phyloP scores from a whole-genome alignment of 2,888 invertebrate species.

The Lasioglossum figueresi region DNA sequence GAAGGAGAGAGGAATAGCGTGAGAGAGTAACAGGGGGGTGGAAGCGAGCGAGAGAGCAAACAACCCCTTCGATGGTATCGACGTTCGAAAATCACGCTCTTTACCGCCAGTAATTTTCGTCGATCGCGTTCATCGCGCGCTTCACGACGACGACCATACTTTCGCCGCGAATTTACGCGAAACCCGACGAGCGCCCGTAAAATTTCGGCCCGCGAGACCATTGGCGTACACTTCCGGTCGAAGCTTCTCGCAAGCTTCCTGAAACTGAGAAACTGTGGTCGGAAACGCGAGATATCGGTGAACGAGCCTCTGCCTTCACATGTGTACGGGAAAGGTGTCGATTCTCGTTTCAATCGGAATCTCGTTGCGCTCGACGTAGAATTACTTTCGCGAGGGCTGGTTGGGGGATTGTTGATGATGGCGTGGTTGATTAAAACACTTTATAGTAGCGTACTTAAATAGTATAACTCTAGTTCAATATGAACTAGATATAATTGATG shows the following conservation, averaged over 20 bases:
- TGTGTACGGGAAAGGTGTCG: too few species aligned
- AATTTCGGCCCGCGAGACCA: neutral
- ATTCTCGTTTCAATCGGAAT: too few species aligned
- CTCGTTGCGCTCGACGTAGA: too few species aligned
- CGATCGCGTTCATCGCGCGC: slow-evolving; percentile 8
- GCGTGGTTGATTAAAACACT: too few species aligned
- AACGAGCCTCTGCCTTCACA: neutral
- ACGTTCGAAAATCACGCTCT: slow-evolving; percentile 13
- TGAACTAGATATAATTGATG: too few species aligned
- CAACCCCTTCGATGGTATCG: slow-evolving; percentile 9
- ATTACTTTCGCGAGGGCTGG: too few species aligned
- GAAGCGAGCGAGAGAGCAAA: neutral
- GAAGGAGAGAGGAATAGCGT: neutral
- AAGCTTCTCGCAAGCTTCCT: neutral
- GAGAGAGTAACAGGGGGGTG: neutral
- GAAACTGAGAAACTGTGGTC: neutral
- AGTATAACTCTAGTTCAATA: too few species aligned
- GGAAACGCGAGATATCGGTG: neutral
- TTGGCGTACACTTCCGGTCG: neutral
- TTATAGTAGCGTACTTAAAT: too few species aligned
- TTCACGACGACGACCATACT: neutral
- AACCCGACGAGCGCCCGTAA: slow-evolving; percentile 1
- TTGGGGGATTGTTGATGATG: too few species aligned
- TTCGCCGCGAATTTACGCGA: slow-evolving; percentile 20
- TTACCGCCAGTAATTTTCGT: slow-evolving; percentile 35